Conservation (phyloP, 1,140 invertebrate species). For the Chrysoperla carnea region DNA sequence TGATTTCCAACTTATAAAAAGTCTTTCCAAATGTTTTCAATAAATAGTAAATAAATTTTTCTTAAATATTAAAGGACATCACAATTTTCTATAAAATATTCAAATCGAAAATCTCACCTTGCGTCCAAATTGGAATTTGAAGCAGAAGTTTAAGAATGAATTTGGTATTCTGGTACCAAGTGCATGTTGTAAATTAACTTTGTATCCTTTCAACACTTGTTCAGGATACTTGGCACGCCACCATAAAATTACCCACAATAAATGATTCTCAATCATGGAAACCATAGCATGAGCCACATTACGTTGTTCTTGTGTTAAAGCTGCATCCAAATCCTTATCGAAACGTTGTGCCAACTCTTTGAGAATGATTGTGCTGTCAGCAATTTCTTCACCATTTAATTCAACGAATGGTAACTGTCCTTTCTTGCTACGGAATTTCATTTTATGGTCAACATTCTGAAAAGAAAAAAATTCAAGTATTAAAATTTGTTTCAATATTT, state of each 20-base stretch:
- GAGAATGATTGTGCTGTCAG: slow-evolving; percentile 78
- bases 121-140: slow-evolving; percentile 71
- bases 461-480: slow-evolving; percentile 19
- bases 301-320: slow-evolving; percentile 63
- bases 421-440: slow-evolving; percentile 85
- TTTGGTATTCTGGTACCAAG: slow-evolving; percentile 76
- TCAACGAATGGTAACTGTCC: slow-evolving; percentile 85
- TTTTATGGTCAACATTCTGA: slow-evolving; percentile 88
- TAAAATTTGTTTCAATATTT: neutral
- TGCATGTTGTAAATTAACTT: slow-evolving; percentile 75
- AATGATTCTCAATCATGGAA: slow-evolving; percentile 87
- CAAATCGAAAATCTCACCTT: slow-evolving; percentile 40
- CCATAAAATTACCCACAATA: slow-evolving; percentile 73
- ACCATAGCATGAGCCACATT: slow-evolving; percentile 83
- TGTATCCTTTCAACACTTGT: slow-evolving; percentile 70
- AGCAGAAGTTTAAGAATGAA: slow-evolving; percentile 72
- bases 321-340: slow-evolving; percentile 63
- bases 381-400: slow-evolving; percentile 82
- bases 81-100: no score
- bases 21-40: no score
- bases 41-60: neutral
- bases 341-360: slow-evolving; percentile 67
- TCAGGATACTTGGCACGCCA: slow-evolving; percentile 80
- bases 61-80: neutral
- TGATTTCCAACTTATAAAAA: no score